Conservation (phyloP, 2,113 vertebrate species). For the Pseudorectes ferrugineus region DNA sequence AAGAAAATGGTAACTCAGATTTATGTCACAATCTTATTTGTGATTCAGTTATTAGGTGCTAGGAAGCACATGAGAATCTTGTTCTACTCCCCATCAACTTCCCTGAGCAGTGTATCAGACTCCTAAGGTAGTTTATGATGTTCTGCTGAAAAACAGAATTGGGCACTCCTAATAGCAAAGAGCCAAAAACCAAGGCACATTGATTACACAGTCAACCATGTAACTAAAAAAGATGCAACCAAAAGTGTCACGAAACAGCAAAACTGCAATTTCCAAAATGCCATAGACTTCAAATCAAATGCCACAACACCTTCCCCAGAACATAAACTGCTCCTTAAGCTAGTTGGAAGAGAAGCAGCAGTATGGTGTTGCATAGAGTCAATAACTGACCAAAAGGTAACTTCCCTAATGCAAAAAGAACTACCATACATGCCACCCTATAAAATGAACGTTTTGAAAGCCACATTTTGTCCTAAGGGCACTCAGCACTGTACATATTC, state of each 20-base stretch:
- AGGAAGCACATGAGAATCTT: neutral
- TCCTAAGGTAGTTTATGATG: neutral
- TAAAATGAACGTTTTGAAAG: neutral
- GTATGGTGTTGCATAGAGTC: neutral
- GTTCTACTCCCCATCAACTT: neutral
- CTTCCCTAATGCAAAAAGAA: neutral
- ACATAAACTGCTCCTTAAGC: neutral
- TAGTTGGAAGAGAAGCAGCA: neutral
- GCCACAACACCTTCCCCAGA: neutral
- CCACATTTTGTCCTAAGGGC: neutral
- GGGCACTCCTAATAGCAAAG: neutral
- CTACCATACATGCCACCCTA: neutral
- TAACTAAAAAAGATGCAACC: neutral
- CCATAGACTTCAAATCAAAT: neutral
- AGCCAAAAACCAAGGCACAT: neutral
- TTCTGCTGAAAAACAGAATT: neutral
- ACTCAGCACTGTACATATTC: neutral
- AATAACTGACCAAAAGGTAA: neutral
- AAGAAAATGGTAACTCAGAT: neutral
- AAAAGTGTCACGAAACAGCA: neutral
- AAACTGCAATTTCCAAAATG: neutral
- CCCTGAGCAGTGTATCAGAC: neutral
- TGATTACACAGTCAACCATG: neutral
- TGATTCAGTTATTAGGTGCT: neutral
- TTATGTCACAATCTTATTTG: neutral